Evolutionary conservation across 2,113 vertebrate species (phyloP).

Genomic region (Saccopteryx bilineata): DNA sequence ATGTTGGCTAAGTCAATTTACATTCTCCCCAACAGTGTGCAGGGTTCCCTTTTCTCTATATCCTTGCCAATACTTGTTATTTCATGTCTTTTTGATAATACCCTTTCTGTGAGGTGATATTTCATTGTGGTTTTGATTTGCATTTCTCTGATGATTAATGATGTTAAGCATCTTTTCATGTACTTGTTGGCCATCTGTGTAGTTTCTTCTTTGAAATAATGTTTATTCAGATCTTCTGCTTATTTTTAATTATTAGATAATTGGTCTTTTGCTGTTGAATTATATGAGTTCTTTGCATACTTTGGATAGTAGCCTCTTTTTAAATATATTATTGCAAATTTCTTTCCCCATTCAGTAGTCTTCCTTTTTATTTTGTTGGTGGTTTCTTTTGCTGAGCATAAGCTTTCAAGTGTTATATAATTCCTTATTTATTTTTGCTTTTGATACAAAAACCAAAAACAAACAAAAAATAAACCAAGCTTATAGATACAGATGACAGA

Average conservation of each 20-base stretch:
- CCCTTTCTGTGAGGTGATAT: not conserved
- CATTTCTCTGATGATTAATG: not conserved
- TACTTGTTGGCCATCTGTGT: not conserved
- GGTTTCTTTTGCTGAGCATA: not conserved
- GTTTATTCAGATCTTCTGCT: not conserved
- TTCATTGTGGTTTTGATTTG: not conserved
- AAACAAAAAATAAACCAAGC: not conserved
- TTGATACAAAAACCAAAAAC: not conserved
- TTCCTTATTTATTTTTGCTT: not conserved
- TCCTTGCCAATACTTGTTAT: not conserved
- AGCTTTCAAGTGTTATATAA: not conserved
- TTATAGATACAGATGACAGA: not conserved
- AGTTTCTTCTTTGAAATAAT: not conserved
- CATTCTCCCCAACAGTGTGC: not conserved
- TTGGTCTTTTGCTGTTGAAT: not conserved
- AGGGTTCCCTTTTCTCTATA: not conserved
- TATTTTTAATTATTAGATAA: not conserved
- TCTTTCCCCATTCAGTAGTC: not conserved
- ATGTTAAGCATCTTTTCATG: not conserved
- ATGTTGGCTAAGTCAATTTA: not conserved
- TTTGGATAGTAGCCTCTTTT: not conserved
- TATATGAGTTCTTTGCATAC: not conserved
- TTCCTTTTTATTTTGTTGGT: not conserved
- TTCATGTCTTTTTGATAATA: not conserved
- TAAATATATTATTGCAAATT: not conserved